A percentile compares a stretch with the other conserved stretches of the same genome.
Conservation (phyloP, 2,113 vertebrate genomes). For the Varanus salvator region DNA sequence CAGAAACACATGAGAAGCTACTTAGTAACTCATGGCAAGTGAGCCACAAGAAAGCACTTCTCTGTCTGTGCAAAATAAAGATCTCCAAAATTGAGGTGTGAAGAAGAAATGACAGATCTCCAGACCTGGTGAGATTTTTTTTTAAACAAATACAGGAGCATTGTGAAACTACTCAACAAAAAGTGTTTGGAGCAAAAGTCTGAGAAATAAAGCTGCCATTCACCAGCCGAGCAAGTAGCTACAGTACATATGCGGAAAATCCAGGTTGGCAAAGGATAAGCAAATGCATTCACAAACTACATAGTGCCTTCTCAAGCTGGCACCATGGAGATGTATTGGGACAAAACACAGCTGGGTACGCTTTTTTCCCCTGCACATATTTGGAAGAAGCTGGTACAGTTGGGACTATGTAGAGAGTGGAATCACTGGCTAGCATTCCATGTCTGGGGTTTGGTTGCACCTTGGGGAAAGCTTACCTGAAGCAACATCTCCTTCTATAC, state of each 20-base stretch:
- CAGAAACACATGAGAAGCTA: background rate
- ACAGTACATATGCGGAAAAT: background rate
- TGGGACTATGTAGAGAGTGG: background rate
- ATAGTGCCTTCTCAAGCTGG: background rate
- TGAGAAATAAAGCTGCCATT: background rate
- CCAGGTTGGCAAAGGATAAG: constrained; percentile 1
- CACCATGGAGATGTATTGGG: background rate
- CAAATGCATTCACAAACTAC: constrained; percentile 37
- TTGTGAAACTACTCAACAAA: background rate
- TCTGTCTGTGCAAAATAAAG: background rate
- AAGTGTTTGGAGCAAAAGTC: background rate
- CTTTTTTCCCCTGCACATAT: background rate
- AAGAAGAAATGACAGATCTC: constrained; percentile 21
- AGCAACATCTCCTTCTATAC: too few species aligned
- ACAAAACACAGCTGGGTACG: too few species aligned
- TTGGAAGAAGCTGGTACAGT: background rate
- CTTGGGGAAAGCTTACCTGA: too few species aligned
- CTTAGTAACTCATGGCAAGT: background rate
- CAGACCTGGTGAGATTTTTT: constrained; percentile 28
- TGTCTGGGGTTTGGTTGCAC: background rate
- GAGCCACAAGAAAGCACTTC: background rate
- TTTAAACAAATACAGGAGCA: background rate
- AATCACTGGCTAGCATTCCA: background rate
- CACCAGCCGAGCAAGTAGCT: background rate
- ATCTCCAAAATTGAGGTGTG: background rate